Conservation (phyloP, 2,113 vertebrate species). For the Lophura nycthemera region DNA sequence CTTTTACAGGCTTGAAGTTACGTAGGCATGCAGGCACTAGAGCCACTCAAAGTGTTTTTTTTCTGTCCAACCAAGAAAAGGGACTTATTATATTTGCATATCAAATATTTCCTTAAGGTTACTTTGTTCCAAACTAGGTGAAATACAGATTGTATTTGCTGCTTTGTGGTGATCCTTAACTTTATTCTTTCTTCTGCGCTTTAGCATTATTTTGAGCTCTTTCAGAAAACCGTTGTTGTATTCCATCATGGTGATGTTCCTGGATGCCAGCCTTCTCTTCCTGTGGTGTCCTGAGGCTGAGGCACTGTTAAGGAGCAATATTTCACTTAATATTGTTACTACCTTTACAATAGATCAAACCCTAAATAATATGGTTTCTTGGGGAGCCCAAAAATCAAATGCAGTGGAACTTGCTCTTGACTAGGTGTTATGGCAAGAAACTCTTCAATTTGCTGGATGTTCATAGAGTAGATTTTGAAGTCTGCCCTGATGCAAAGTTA, state of each 20-base stretch:
- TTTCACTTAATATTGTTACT: neutral
- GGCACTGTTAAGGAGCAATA: neutral
- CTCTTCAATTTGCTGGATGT: neutral
- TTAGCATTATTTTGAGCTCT: conserved; percentile 51
- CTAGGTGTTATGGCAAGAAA: neutral
- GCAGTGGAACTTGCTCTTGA: neutral
- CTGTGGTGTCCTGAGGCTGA: neutral
- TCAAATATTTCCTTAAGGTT: neutral
- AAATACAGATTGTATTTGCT: neutral
- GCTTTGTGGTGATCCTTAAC: neutral
- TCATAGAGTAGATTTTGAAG: neutral
- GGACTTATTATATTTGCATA: neutral
- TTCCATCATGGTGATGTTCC: neutral
- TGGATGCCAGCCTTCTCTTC: neutral
- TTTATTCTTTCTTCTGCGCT: neutral
- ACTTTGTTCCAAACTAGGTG: neutral
- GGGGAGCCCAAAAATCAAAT: conserved; percentile 14
- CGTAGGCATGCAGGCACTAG: neutral
- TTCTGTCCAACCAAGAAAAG: neutral
- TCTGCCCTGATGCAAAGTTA: neutral
- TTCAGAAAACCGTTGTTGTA: conserved; percentile 13
- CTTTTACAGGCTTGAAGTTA: neutral
- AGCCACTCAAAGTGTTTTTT: neutral
- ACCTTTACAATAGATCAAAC: neutral
- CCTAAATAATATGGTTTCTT: neutral